These are phyloP conservation scores for Etheostoma nigrum DNA, from an alignment of 2,797 vertebrate species.

Conservation along the genomic window DNA sequence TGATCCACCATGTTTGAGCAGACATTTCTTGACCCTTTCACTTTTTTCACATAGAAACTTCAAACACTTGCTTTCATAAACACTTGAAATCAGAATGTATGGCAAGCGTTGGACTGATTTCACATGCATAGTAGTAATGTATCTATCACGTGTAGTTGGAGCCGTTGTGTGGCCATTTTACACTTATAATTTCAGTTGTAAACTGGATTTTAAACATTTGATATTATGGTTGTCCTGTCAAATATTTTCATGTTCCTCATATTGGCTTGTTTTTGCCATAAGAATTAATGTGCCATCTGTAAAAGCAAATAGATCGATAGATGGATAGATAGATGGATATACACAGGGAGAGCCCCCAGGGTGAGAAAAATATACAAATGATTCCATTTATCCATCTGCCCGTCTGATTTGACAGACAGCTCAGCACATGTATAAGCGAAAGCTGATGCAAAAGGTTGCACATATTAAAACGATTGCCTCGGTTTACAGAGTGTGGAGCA, in stretches of 20 bases:
- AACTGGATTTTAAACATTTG: constrained; percentile 26
- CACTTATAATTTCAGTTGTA: constrained; percentile 2
- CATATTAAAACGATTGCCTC: constrained; percentile 15
- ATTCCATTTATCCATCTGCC: constrained; percentile 47
- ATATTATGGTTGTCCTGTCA: neutral
- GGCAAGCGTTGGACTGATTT: neutral
- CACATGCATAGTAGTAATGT: constrained; percentile 1
- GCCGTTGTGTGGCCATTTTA: constrained; percentile 13
- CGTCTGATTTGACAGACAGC: constrained; percentile 51
- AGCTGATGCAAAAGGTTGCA: constrained; percentile 7
- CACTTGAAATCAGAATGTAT: constrained; percentile 30
- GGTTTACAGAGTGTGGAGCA: neutral
- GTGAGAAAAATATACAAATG: constrained; percentile 42
- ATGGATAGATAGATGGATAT: neutral
- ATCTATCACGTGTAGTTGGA: constrained; percentile 12
- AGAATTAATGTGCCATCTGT: constrained; percentile 8
- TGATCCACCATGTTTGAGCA: constrained; percentile 15
- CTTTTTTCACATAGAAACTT: no score
- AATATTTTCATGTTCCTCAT: constrained; percentile 14
- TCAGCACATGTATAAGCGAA: constrained; percentile 4
- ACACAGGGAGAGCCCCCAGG: constrained; percentile 26
- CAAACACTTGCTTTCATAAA: constrained; percentile 25
- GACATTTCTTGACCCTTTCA: no score
- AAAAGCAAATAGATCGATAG: constrained; percentile 15
- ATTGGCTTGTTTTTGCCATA: neutral